These are phyloP conservation scores for Threskiornis aethiopicus DNA, from an alignment of 2,797 vertebrate species.

Conservation along the genomic window DNA sequence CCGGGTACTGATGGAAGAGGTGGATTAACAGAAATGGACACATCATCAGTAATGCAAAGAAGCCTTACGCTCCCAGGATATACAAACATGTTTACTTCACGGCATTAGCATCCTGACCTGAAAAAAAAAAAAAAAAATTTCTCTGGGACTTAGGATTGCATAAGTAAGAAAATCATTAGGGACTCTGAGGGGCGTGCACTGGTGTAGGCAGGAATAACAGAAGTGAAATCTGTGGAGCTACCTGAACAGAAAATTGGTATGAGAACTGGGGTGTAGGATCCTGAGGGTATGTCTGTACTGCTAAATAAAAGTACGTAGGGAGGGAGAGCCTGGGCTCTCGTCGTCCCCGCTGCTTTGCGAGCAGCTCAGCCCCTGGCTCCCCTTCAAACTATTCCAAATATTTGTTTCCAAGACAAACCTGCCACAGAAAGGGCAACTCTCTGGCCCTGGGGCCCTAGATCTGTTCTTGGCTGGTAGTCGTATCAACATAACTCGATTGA, in stretches of 20 bases:
- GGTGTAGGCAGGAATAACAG: neutral
- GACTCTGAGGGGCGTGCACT: neutral
- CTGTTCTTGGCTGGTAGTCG: rapidly evolving
- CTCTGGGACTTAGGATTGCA: neutral
- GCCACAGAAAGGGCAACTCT: neutral
- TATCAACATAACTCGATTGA: constrained; percentile 7
- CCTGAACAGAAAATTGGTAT: neutral
- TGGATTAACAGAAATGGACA: neutral
- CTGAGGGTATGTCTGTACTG: neutral
- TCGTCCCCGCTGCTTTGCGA: neutral
- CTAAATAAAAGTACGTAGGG: rapidly evolving
- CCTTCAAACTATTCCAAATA: constrained; percentile 2
- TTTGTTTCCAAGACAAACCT: constrained; percentile 41
- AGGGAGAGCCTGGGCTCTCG: neutral
- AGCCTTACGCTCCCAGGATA: neutral
- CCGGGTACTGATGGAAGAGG: neutral
- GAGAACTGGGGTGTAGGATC: neutral
- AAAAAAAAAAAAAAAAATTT: neutral
- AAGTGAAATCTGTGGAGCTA: neutral
- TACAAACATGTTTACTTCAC: neutral
- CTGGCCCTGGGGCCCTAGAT: neutral
- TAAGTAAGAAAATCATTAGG: neutral
- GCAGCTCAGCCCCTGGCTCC: neutral
- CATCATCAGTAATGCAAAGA: neutral
- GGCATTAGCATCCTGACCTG: neutral